Evolutionary conservation across 2,113 vertebrate genomes (phyloP).

Genomic region (Murina feae): DNA sequence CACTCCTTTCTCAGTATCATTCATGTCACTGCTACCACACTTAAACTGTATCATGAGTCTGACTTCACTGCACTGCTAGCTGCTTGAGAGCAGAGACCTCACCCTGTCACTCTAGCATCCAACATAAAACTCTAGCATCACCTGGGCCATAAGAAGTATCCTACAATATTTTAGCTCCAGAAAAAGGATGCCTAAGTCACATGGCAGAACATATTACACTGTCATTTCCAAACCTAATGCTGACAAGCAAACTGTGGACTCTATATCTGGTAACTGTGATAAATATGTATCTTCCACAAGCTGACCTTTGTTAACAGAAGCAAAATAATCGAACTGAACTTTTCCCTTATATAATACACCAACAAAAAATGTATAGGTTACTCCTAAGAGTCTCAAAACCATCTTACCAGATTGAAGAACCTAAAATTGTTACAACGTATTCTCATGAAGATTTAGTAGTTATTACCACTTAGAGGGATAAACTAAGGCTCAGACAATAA

Average conservation of each 20-base stretch:
- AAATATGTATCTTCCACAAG: neutral
- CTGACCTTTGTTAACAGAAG: neutral
- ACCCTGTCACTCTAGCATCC: neutral
- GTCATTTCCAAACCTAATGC: slow-evolving; percentile 19
- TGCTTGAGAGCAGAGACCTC: neutral
- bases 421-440: neutral
- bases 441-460: slow-evolving; percentile 5
- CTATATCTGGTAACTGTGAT: neutral
- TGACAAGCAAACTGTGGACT: slow-evolving; percentile 10
- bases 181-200: neutral
- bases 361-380: neutral
- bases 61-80: neutral
- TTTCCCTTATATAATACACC: neutral
- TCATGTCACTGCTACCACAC: neutral
- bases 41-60: neutral
- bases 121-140: no score
- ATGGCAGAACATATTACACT: slow-evolving; percentile 22
- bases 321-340: neutral
- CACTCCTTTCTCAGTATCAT: neutral
- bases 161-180: slow-evolving; percentile 28
- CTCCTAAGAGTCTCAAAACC: neutral
- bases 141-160: neutral
- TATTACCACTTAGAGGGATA: neutral
- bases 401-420: neutral
- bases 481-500: slow-evolving; percentile 36